A percentile compares a stretch with the other conserved stretches of the same genome.
These are phyloP conservation scores for Leptinotarsa haldemani DNA, from an alignment of 2,888 invertebrate genomes.

Conservation along the genomic window DNA sequence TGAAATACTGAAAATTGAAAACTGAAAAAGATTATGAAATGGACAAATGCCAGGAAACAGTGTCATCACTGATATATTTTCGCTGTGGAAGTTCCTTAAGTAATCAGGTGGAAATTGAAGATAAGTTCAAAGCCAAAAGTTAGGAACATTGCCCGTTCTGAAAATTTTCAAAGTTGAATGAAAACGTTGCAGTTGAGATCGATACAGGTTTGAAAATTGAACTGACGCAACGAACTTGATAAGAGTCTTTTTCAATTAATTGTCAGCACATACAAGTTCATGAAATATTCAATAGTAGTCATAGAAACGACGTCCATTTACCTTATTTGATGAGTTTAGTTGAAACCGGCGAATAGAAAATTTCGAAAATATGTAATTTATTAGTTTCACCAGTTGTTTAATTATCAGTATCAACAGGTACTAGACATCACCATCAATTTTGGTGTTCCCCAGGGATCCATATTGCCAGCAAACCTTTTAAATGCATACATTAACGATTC, in stretches of 20 bases:
- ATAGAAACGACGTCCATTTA: too few relatives aligned
- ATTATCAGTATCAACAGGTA: too few relatives aligned
- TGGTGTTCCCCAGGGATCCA: too few relatives aligned
- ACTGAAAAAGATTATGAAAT: neutral
- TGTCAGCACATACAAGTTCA: too few relatives aligned
- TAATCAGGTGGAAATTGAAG: neutral
- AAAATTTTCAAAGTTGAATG: neutral
- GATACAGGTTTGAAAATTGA: neutral
- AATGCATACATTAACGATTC: too few relatives aligned
- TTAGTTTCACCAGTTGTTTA: neutral
- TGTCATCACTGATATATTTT: neutral
- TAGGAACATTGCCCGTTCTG: neutral
- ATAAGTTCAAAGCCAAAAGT: neutral
- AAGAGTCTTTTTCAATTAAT: too few relatives aligned
- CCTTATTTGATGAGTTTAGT: neutral
- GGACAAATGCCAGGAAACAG: neutral
- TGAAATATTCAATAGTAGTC: too few relatives aligned
- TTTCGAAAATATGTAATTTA: neutral
- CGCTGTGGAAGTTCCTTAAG: neutral
- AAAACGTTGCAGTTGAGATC: neutral
- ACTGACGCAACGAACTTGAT: too few relatives aligned
- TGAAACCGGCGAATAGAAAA: neutral
- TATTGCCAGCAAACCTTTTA: too few relatives aligned
- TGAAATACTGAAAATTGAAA: neutral
- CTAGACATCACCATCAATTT: too few relatives aligned